Conservation (phyloP, 2,113 vertebrate genomes). For the Chelonoidis abingdonii region DNA sequence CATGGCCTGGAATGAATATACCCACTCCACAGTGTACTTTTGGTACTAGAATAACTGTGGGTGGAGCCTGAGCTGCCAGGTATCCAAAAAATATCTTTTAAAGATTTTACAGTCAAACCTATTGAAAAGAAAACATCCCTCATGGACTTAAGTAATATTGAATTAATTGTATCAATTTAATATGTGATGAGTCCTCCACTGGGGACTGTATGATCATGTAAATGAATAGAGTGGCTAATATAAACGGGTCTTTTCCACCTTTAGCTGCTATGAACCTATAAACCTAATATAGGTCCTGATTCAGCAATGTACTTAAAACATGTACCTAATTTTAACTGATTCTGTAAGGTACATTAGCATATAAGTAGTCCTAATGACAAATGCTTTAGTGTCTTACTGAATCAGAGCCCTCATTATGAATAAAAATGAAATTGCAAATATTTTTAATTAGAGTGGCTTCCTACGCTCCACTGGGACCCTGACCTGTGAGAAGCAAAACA, state of each 20-base stretch:
- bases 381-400: background rate
- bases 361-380: background rate
- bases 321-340: background rate
- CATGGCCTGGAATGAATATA: constrained; percentile 42
- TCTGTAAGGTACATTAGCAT: background rate
- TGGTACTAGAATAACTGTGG: constrained; percentile 31
- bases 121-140: constrained; percentile 20
- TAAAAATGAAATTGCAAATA: background rate
- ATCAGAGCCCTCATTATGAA: background rate
- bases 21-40: constrained; percentile 39
- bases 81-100: constrained; percentile 44
- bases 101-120: constrained; percentile 23
- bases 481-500: background rate
- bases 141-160: constrained; percentile 25
- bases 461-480: background rate
- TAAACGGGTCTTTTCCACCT: constrained; percentile 21
- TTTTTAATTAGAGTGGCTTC: background rate
- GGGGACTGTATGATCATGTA: background rate
- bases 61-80: constrained; percentile 11
- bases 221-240: constrained; percentile 8
- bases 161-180: constrained; percentile 23
- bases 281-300: background rate
- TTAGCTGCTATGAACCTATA: background rate
- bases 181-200: background rate
- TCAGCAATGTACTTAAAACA: background rate